phyloP scores from a whole-genome alignment of 2,797 vertebrate species.

The Steatocranus sp. region DNA sequence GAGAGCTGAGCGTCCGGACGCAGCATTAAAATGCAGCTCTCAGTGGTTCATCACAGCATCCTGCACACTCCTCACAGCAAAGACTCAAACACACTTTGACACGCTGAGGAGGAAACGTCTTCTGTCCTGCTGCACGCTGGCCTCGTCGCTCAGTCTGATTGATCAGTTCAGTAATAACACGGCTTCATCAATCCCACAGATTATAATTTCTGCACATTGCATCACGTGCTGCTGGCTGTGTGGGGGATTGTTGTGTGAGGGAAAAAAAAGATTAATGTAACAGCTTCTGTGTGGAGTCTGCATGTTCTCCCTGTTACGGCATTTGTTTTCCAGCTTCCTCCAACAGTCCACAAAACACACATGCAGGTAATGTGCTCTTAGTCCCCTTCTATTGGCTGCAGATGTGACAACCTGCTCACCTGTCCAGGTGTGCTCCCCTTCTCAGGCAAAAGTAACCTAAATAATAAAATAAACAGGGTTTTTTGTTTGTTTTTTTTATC shows the following conservation, averaged over 20 bases:
- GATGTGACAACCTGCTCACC: neutral
- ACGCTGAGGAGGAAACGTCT: neutral
- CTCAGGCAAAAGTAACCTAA: neutral
- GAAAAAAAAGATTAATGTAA: neutral
- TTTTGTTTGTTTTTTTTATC: accelerated
- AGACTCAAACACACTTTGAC: neutral
- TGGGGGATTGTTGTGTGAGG: neutral
- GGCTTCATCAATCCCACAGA: neutral
- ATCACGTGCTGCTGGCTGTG: neutral
- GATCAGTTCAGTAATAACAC: neutral
- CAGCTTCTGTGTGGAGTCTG: neutral
- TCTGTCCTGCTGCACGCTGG: neutral
- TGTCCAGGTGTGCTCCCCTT: neutral
- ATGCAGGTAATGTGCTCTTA: neutral
- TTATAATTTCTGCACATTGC: neutral
- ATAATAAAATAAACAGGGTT: neutral
- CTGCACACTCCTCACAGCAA: neutral
- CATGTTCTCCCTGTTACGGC: neutral
- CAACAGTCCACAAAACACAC: neutral
- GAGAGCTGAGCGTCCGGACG: neutral
- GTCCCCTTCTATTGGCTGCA: neutral
- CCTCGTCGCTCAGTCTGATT: neutral
- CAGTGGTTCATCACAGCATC: neutral
- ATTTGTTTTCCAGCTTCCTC: neutral
- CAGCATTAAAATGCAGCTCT: neutral